Base-by-base conservation (phyloP, 2,113 vertebrate genomes). In the Parotia lawesii region DNA sequence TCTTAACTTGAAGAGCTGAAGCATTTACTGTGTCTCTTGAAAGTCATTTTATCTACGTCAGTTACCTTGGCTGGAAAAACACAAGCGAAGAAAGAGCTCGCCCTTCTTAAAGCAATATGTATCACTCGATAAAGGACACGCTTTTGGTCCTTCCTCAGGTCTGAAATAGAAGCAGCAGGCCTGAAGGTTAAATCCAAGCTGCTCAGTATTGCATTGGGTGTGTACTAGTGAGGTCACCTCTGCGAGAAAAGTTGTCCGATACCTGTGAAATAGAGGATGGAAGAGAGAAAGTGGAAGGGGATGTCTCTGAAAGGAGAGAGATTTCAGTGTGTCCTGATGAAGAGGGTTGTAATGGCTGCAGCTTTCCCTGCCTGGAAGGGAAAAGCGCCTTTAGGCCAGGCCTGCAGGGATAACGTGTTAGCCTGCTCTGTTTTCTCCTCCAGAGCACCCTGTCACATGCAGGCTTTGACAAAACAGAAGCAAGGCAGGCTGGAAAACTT, bases 401-500 rank as follows among this genome's bases (percentile, higher is more conserved):
- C 25, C 24, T 40, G 27, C 20, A 84, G 79, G 40, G 47, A 35
- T 27, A 33, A 38, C 1, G 0, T 57, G 6, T 79, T 56, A 80
- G 28, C 9, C 27, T 79, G 27, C 28, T 51, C 64, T 76, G 17
- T 37, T 89, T 89, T 69, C 53, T 93, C 42, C 58, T 94, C n/a
- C 58, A 61, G 74, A 75, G 33, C 56, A 64, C 29, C 14, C 65
- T 81, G 61, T 88, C 64, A 61, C 56, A 50, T 44, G 37, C 8
- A 0, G 1, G 31, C 69, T 89, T 86, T 95, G 80, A 65, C 50
- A 66, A 89, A 87, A 61, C 42, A 70, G 74, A 66, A 75, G 54
- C 35, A 61, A 83, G 51, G 58, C 70, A 65, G 70, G 38, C 84
- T 91, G 58, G 54, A 87, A 95, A 94, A 85, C 23, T 82, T 94